Percentiles rank a stretch among this genome's conserved stretches.
Conservation (phyloP, 1,140 invertebrate genomes). For the Rhyacophila brunnea region DNA sequence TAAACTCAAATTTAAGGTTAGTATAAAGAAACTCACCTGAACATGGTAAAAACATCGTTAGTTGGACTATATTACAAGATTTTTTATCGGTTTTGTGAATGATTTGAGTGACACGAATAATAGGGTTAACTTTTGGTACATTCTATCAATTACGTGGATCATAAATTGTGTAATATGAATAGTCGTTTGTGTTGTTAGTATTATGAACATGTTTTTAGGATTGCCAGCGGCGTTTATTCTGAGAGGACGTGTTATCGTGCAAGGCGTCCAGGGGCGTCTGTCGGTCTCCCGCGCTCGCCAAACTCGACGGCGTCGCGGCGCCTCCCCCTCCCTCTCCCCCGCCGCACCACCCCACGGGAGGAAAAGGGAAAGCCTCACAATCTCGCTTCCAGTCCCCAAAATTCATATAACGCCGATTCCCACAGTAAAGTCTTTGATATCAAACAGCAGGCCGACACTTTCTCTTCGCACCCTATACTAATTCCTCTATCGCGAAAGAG, state of each 20-base stretch:
- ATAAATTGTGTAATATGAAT: too few species aligned
- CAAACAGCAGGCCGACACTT: background rate
- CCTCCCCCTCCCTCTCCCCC: slow-evolving; percentile 10
- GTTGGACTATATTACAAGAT: too few species aligned
- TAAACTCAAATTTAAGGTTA: too few species aligned
- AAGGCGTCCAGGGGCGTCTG: slow-evolving; percentile 34
- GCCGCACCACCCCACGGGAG: slow-evolving; percentile 17
- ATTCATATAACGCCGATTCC: slow-evolving; percentile 16
- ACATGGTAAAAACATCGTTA: too few species aligned
- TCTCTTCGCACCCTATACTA: background rate
- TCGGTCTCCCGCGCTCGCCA: slow-evolving; percentile 28
- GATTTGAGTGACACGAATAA: too few species aligned
- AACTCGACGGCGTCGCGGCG: slow-evolving; percentile 30
- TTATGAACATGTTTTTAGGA: background rate
- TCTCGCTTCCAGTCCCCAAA: slow-evolving; percentile 7
- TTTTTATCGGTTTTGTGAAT: too few species aligned
- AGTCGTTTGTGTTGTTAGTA: background rate
- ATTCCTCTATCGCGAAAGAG: background rate
- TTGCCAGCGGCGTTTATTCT: background rate
- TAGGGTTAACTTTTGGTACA: too few species aligned
- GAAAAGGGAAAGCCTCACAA: slow-evolving; percentile 14
- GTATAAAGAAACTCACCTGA: too few species aligned
- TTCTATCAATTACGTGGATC: too few species aligned
- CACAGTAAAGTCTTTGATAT: slow-evolving; percentile 14
- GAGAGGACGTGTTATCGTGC: slow-evolving; percentile 23